Base-by-base conservation (phyloP, 2,113 vertebrate species). In the Silurus meridionalis region DNA sequence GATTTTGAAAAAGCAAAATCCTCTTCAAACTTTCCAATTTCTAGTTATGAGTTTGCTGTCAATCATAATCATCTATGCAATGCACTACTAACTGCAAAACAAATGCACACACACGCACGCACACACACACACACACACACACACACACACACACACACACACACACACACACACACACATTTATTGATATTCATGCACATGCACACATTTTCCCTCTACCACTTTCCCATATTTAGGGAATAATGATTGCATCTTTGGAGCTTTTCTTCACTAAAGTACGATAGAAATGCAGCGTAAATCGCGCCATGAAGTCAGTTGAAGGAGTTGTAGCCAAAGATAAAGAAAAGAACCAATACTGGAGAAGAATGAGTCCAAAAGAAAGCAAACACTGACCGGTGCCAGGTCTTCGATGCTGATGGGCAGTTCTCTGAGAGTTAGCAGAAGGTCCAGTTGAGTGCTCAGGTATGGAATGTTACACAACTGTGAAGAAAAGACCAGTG, bases 391-490 rank as follows among this genome's bases (percentile, higher is more conserved):
- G 88, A 95, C 94, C 2, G 95, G 95, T 78, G 95, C 92, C 90
- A 96, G 92, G 79, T 96, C 95, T 19, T 90, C 92, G 90, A 95
- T 92, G 91, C 91, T 94, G 82, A 87, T 89, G 0, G 95, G 95
- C 64, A 97, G 93, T 90, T 96, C 95, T 84, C 96, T 94, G 85
- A 96, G 80, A 0, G 87, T 93, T 89, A 96, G 93, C 91, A 96
- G 93, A 60, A 95, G 94, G 90, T 95, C 95, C 75, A 96, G 10
- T 79, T 93, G 94, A 71, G 92, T 89, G 90, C 94, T 95, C 91
- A 96, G 89, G 90, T 93, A 91, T 0, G 95, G 90, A 89, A 97
- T 97, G 91, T 94, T 93, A 86, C 95, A 98, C 95, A 96, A 96
- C 96, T 96, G 90, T 84, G 80, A 87, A 87, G 87, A 21, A 83